These are phyloP conservation scores for Xyrichtys novacula DNA, from an alignment of 2,797 vertebrate species.

Conservation along the genomic window DNA sequence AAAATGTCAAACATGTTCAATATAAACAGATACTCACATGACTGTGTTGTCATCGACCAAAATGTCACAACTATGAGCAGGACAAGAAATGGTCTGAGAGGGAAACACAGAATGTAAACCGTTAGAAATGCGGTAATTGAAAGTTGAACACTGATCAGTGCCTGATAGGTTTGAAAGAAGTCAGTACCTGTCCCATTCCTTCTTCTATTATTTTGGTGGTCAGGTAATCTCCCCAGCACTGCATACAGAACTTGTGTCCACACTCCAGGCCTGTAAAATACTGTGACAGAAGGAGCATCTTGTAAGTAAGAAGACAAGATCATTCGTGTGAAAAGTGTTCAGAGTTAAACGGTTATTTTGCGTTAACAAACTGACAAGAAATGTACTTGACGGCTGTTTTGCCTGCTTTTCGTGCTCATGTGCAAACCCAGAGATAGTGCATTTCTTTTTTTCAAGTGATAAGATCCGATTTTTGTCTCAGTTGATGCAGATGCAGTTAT, in stretches of 20 bases:
- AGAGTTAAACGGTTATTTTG: not conserved
- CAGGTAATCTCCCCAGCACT: conserved; percentile 99
- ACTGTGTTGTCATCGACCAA: conserved; percentile 99
- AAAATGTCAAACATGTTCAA: not conserved
- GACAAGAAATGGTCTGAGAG: conserved; percentile 97
- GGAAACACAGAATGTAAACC: conserved; percentile 56
- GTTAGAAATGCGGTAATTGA: conserved; percentile 28
- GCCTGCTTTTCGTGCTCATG: too few relatives aligned
- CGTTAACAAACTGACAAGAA: not conserved
- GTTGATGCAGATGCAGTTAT: too few relatives aligned
- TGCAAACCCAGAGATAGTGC: too few relatives aligned
- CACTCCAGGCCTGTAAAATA: conserved; percentile 99
- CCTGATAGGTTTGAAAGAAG: not conserved
- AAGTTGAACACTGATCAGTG: not conserved
- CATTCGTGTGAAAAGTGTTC: not conserved
- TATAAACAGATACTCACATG: conserved; percentile 91
- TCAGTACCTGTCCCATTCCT: conserved; percentile 99
- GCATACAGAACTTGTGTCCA: conserved; percentile 99
- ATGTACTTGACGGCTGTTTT: too few relatives aligned
- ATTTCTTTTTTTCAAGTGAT: too few relatives aligned
- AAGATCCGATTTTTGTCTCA: too few relatives aligned
- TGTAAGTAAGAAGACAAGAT: not conserved
- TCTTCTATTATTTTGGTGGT: conserved; percentile 99
- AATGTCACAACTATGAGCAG: conserved; percentile 99
- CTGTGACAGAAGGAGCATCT: conserved; percentile 81